Evolutionary conservation across 2,888 invertebrate species (phyloP), one percentile per base, ranked within the genome.

Genomic region (Fabriciana adippe): DNA sequence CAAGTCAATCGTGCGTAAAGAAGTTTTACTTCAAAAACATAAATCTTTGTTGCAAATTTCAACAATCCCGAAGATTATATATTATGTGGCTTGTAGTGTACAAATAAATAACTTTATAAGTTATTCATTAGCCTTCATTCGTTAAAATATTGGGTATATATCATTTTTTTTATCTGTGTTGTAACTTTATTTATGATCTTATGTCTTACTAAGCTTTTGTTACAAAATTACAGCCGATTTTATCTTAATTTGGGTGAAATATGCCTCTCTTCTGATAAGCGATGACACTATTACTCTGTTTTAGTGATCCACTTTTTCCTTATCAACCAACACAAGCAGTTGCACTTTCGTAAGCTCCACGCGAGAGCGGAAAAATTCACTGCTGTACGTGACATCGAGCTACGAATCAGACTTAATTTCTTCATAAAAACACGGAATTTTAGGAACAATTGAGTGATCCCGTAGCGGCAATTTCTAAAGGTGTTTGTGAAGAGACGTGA

Each of bases 271-370:
- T 41, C 70, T 68, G 71, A 73, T 73, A 74, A 72, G 62, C 66
- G 69, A 72, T 72, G 73, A 73, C 72, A 71, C 71, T 69, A 65
- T 73, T 73, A 71, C 60, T 55, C 67, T 69, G 66, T 69, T 70
- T 70, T 67, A 73, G 75, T 76, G 80, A 83, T 77, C 81, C 83
- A 78, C 80, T 80, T 84, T 41, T 71, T 70, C 71, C 78, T 84
- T 86, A 87, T 86, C 86, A 83, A 76, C 77, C 74, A 74, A 71
- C 71, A 73, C 74, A 74, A 73, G 73, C 69, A 15, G 50, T 35
- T 50, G 35, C 70, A 71, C 77, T 76, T 76, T 80, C 79, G 79
- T 82, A 82, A 83, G 79, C 77, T 76, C 71, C 67, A 15, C 16
- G 14, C 61, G 35, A 61, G 61, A 3, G 26, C 8, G 51, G 18